Percentiles rank a stretch among this genome's conserved stretches.
Evolutionary conservation across 1,140 invertebrate species (phyloP).

Genomic region (Platorchestia sp.): DNA sequence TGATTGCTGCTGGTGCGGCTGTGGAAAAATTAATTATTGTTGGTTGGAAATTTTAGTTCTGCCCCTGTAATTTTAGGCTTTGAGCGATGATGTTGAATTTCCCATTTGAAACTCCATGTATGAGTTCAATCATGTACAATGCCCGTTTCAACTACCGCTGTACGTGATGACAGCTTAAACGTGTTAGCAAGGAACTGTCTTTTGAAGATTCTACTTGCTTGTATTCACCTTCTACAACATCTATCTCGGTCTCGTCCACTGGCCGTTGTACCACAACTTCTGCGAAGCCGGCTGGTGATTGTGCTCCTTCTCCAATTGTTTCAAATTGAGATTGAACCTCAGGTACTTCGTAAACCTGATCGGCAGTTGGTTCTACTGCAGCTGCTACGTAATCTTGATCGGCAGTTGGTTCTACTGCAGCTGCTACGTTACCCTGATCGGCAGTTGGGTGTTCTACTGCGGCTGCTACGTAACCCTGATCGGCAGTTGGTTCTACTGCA

Average conservation of each 20-base stretch:
- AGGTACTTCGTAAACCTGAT: too few species aligned
- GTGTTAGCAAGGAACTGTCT: background rate
- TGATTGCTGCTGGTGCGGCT: background rate
- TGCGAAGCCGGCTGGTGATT: background rate
- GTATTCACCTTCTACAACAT: background rate
- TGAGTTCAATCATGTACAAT: too few species aligned
- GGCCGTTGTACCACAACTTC: background rate
- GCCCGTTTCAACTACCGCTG: too few species aligned
- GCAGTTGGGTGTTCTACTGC: background rate
- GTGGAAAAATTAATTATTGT: background rate
- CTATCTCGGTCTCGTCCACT: background rate
- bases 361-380: too few species aligned
- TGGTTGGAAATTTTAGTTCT: background rate
- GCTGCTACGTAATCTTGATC: too few species aligned
- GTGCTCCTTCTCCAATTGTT: background rate
- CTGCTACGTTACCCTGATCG: too few species aligned
- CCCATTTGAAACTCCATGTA: too few species aligned
- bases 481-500: background rate
- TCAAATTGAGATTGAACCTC: background rate
- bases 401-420: too few species aligned
- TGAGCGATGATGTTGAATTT: background rate
- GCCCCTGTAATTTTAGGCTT: background rate
- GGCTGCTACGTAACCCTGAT: background rate
- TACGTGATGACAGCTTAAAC: background rate
- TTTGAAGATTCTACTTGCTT: background rate